Base-by-base conservation (phyloP, 2,113 vertebrate genomes). In the Platysternon megacephalum region DNA sequence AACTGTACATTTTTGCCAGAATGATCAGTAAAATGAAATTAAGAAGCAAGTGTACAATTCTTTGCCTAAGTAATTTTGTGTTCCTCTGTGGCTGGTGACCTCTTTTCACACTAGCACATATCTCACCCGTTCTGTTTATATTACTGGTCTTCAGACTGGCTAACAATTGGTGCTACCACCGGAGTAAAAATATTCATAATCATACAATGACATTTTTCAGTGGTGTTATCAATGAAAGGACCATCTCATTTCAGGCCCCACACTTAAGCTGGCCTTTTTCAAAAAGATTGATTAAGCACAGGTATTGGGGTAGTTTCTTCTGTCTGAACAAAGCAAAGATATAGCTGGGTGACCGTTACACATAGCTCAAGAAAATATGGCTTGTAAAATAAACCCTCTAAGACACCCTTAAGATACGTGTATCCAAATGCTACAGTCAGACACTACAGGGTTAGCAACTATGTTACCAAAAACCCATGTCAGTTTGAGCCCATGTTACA, bases 381-480 rank as follows among this genome's bases (percentile, higher is more conserved):
- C 52, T 65, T 29, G 2, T 0, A 2, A 65, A 84, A 39, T 5
- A 0, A 17, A 46, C 9, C 32, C 48, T 68, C 35, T 55, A 5
- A 16, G 5, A 48, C 8, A 46, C 32, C 88, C 35, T 28, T 28
- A 46, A 24, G 32, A 16, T 26, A 44, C n/a, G 1, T 0, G 35
- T 6, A 5, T 11, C 82, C 79, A 84, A 11, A 61, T 3, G 82
- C 91, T 79, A 53, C 74, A 86, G 79, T 12, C 74, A 89, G 78
- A 88, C 58, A 53, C 22, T 46, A 46, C 22, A 26, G 24, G 24
- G 42, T 78, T 28, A 28, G 42, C 74, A 78, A 46, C 46, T 16
- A 19, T 46, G 39, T 46, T 78, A 46, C 42, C 16, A 78, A 78
- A 78, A 78, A 29, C 24, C 74, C 32, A n/a, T 8, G 44, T 11